Evolutionary conservation across 2,888 invertebrate species (phyloP).

Genomic region (Lepidochrysops patricia): DNA sequence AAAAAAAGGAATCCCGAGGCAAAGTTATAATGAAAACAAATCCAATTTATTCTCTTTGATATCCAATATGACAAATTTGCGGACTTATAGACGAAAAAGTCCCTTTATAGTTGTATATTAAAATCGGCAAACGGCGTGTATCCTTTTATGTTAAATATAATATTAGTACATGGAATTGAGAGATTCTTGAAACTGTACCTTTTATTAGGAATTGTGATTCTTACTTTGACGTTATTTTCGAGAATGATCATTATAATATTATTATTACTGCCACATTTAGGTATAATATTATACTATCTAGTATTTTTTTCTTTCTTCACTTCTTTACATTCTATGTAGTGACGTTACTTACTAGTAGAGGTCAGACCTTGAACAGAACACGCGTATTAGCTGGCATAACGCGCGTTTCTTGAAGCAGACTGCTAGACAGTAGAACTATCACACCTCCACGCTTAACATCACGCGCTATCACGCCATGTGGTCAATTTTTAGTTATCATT

Average conservation of each 20-base stretch:
- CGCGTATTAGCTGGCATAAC: no score
- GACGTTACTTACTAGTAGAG: no score
- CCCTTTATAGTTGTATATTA: not conserved
- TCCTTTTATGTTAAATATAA: not conserved
- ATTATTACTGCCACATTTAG: no score
- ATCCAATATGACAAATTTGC: not conserved
- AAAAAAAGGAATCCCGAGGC: not conserved
- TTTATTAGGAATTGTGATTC: not conserved
- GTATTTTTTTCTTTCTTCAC: no score
- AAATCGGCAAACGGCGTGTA: not conserved
- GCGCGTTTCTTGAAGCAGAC: no score
- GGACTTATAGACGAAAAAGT: not conserved
- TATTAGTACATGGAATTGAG: not conserved
- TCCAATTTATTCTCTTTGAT: not conserved
- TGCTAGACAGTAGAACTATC: no score
- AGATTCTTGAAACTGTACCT: not conserved
- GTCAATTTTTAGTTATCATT: no score
- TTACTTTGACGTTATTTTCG: not conserved
- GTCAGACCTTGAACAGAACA: no score
- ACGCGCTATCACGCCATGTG: no score
- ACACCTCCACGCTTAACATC: no score
- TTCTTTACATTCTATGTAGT: no score
- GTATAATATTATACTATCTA: no score
- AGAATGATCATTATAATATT: not conserved
- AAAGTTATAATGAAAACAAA: not conserved